Evolutionary conservation across 2,888 invertebrate genomes (phyloP), one percentile per base, ranked within the genome.

Genomic region (Troides helena): DNA sequence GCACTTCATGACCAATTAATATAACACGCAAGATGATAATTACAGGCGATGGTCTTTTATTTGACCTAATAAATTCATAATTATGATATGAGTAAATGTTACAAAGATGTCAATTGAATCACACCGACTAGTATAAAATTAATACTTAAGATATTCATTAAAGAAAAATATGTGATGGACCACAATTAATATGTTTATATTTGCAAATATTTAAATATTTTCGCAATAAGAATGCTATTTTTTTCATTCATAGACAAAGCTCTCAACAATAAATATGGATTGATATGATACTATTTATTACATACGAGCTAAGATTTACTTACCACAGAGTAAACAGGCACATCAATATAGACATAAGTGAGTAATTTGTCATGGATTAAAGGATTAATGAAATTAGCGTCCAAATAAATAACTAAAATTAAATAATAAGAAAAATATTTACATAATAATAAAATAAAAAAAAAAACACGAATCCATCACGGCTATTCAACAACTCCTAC

Each of bases 391-490:
- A 88, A 88, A 88, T 85, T 84, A 86, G 79, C 81, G 81, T 85
- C 81, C 76, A 85, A 90, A 91, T 91, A 92, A 92, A 91, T 91
- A 87, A 85, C 85, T 90, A 90, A 74, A 84, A 82, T 85, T 87
- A 87, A 83, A 82, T 82, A 83, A 81, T 73, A 72, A 74, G 71
- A 72, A 62, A 69, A 76, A 83, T 78, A 77, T 85, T 91, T 91
- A 83, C 91, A 92, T 21, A 62, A 43, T 85, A 88, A 77, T 78
- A 83, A 81, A 78, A 80, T 21, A 61, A 21, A 43, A 86, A 88
- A 77, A 79, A 83, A 81, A 78, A 80, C 76, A 82, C 80, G 81
- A 77, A 81, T 79, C 81, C 83, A 84, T 77, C 80, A 77, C 81
- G 79, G 81, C 82, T 82, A 83, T 80, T 80, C 76, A 86, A 85